Evolutionary conservation across 2,888 invertebrate genomes (phyloP).

Genomic region (Pteria penguin): DNA sequence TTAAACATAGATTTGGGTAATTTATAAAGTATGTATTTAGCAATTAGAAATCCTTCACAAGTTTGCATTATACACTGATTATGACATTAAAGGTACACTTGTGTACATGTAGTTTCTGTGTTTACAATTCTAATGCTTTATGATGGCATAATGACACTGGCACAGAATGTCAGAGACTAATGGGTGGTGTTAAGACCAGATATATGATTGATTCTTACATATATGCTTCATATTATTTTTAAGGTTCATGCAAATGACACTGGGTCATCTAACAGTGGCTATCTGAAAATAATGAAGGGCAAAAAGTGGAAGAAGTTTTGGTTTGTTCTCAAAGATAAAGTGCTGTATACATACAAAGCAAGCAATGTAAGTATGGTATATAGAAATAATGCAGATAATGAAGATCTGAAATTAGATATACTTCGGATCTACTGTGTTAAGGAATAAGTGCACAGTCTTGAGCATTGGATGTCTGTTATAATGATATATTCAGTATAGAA

Average conservation of each 20-base stretch:
- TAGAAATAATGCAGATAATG: too few species aligned
- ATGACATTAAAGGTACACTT: too few species aligned
- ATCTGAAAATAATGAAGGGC: conserved; percentile 80
- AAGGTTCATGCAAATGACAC: conserved; percentile 82
- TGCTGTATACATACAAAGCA: conserved; percentile 80
- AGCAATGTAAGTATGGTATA: conserved; percentile 80
- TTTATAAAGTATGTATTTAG: too few species aligned
- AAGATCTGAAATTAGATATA: too few species aligned
- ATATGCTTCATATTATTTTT: conserved; percentile 1
- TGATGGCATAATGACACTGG: not conserved
- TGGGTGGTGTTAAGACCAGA: not conserved
- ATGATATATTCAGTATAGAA: too few species aligned
- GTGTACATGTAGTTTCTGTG: too few species aligned
- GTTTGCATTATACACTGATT: not conserved
- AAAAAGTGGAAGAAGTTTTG: conserved; percentile 82
- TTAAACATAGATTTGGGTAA: too few species aligned
- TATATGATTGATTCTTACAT: not conserved
- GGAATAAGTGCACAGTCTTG: too few species aligned
- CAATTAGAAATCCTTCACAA: too few species aligned
- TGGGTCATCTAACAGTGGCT: conserved; percentile 82
- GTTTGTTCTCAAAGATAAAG: conserved; percentile 83
- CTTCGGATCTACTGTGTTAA: too few species aligned
- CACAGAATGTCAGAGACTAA: not conserved
- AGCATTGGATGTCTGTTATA: too few species aligned
- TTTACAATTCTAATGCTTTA: too few species aligned